Conservation (phyloP, 2,888 invertebrate species). For the Agriopis aurantiaria region DNA sequence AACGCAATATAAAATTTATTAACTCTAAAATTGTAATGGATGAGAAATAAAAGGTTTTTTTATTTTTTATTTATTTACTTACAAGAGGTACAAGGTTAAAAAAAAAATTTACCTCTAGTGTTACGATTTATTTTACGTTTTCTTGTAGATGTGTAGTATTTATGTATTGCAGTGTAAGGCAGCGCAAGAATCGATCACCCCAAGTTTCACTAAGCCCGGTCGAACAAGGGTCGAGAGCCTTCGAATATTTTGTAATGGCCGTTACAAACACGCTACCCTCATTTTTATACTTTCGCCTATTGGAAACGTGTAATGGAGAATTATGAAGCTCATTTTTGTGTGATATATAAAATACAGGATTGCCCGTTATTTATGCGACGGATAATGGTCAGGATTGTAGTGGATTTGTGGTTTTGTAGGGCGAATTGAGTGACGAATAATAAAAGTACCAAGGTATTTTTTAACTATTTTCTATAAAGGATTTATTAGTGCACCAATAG, state of each 20-base stretch:
- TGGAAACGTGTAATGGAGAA: conserved; percentile 58
- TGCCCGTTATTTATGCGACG: conserved; percentile 23
- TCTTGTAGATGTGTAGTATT: conserved; percentile 37
- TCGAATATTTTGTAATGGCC: conserved; percentile 67
- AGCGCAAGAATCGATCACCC: conserved; percentile 67
- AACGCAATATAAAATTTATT: no score
- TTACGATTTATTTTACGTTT: no score
- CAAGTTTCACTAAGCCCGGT: conserved; percentile 67
- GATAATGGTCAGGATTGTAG: conserved; percentile 28
- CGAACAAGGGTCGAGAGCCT: conserved; percentile 69
- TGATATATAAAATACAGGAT: conserved; percentile 42
- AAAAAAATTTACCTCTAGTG: no score
- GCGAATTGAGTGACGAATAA: conserved; percentile 8
- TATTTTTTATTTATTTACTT: no score
- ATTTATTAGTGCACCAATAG: not conserved
- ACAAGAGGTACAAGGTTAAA: no score
- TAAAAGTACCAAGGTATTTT: not conserved
- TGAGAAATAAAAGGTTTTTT: no score
- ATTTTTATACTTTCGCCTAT: conserved; percentile 61
- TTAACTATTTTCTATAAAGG: not conserved
- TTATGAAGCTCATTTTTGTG: conserved; percentile 50
- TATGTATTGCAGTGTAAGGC: conserved; percentile 54
- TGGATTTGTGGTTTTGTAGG: conserved; percentile 15
- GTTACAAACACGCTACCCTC: conserved; percentile 61
- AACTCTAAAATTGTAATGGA: no score